phyloP scores from a whole-genome alignment of 2,113 vertebrate genomes.

The Amblyornis subalaris region DNA sequence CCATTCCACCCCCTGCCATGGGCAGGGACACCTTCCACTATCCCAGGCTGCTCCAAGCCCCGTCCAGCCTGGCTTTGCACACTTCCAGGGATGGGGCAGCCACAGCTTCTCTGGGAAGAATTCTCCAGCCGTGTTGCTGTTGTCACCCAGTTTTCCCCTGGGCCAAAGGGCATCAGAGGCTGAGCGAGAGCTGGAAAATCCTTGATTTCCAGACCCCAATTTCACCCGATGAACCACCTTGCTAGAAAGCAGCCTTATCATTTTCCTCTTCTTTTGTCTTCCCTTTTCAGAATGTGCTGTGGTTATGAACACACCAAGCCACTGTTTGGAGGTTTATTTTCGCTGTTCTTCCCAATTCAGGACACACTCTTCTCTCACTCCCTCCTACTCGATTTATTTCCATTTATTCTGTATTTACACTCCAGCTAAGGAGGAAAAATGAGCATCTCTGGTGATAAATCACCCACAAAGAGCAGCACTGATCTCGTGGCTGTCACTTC shows the following conservation, averaged over 20 bases:
- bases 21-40: background rate
- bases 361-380: background rate
- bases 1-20: fast-evolving
- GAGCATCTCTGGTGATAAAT: background rate
- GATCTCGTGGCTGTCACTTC: background rate
- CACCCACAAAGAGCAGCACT: background rate
- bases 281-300: background rate
- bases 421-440: background rate
- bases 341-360: background rate
- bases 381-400: background rate
- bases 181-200: background rate
- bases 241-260: background rate
- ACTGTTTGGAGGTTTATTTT: background rate
- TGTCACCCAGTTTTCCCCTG: background rate
- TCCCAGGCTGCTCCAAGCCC: background rate
- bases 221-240: background rate
- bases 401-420: background rate
- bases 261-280: background rate
- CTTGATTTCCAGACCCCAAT: background rate
- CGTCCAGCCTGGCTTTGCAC: background rate
- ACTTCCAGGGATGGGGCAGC: background rate
- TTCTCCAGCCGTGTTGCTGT: background rate
- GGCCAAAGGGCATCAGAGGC: background rate
- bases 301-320: background rate
- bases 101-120: background rate